phyloP scores from a whole-genome alignment of 2,113 vertebrate genomes.

The Corapipo altera region DNA sequence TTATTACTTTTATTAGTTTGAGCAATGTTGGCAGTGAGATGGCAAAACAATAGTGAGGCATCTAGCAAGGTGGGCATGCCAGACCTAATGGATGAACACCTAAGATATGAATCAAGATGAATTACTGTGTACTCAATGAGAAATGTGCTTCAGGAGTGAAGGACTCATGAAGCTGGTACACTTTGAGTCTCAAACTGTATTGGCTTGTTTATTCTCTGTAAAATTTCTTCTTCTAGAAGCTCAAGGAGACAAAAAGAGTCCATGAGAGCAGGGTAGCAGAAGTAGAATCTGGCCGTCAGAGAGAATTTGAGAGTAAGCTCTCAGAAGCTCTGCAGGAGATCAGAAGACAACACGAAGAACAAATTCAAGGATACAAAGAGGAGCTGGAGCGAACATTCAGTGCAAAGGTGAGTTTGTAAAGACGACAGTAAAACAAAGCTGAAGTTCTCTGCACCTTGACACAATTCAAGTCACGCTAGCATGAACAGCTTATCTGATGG shows the following conservation, averaged over 20 bases:
- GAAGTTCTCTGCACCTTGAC: not conserved
- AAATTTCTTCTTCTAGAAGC: constrained; percentile 66
- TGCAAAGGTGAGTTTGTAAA: constrained; percentile 72
- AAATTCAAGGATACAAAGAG: constrained; percentile 82
- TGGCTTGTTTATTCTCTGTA: not conserved
- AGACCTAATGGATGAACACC: not conserved
- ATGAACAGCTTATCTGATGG: not conserved
- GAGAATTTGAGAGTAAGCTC: constrained; percentile 80
- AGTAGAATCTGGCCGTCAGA: constrained; percentile 70
- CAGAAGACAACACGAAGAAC: constrained; percentile 74
- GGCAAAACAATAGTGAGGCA: not conserved
- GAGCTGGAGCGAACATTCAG: constrained; percentile 77
- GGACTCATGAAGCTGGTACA: not conserved
- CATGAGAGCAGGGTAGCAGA: constrained; percentile 78
- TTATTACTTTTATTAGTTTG: not conserved
- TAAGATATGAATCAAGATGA: not conserved
- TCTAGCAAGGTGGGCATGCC: not conserved
- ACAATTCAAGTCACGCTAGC: not conserved
- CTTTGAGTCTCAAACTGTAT: not conserved
- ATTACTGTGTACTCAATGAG: not conserved
- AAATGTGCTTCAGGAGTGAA: not conserved
- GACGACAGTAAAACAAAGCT: not conserved
- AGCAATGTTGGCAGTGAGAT: not conserved
- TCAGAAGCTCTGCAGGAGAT: constrained; percentile 74
- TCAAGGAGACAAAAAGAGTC: constrained; percentile 69